Evolutionary conservation across 2,113 vertebrate genomes (phyloP).

Genomic region (Atherinomorus stipes): DNA sequence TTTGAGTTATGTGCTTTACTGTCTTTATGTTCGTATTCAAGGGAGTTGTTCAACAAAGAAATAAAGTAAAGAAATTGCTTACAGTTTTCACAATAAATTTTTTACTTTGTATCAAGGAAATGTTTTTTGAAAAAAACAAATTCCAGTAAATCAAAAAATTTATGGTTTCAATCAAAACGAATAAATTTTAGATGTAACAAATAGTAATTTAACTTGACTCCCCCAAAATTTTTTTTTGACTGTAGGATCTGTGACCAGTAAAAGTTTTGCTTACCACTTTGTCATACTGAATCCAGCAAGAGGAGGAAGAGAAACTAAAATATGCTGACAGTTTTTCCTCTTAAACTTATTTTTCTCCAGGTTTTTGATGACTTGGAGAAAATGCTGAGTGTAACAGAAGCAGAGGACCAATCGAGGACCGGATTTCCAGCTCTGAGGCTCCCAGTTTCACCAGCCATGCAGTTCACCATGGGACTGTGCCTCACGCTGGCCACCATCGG

Average conservation of each 20-base stretch:
- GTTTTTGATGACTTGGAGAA: slow-evolving; percentile 85
- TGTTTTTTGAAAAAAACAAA: too few species aligned
- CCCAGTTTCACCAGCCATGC: slow-evolving; percentile 35
- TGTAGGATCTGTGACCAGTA: not conserved
- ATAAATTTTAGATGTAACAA: too few species aligned
- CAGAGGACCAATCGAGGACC: not conserved
- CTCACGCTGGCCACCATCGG: slow-evolving; percentile 68
- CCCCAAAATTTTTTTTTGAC: too few species aligned
- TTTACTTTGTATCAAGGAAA: too few species aligned
- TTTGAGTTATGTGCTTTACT: too few species aligned
- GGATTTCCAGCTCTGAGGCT: not conserved
- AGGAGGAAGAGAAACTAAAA: slow-evolving; percentile 44
- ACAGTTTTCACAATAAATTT: too few species aligned
- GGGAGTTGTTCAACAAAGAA: too few species aligned
- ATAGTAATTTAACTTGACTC: too few species aligned
- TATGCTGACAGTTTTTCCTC: not conserved
- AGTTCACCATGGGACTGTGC: slow-evolving; percentile 70
- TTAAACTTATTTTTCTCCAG: slow-evolving; percentile 17
- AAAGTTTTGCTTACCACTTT: not conserved
- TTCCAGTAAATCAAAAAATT: too few species aligned
- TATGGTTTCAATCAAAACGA: too few species aligned
- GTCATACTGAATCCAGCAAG: not conserved
- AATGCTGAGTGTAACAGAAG: slow-evolving; percentile 72
- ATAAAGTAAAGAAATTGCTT: too few species aligned
- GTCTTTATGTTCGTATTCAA: too few species aligned